Conservation (phyloP, 2,888 invertebrate species). For the Dicranocentrus wangi region DNA sequence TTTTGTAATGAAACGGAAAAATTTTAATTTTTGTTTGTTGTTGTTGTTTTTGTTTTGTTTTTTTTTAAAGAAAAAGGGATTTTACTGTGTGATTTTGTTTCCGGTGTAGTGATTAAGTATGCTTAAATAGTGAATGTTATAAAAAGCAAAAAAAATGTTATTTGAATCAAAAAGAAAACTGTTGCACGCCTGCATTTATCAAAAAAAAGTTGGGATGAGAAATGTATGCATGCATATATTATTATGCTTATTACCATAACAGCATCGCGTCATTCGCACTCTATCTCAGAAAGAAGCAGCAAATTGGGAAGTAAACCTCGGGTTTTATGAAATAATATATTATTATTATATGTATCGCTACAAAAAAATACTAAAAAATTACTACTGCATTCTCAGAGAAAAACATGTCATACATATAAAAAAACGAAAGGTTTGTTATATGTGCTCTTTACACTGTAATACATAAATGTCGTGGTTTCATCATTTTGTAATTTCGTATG, state of each 20-base stretch:
- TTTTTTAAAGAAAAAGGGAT: constrained; percentile 9
- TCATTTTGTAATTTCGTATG: too few species aligned
- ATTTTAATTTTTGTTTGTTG: constrained; percentile 22
- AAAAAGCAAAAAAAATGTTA: constrained; percentile 42
- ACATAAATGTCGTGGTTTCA: too few species aligned
- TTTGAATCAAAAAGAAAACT: constrained; percentile 1
- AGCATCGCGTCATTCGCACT: not conserved
- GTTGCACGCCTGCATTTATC: not conserved
- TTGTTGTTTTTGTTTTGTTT: constrained; percentile 30
- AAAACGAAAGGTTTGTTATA: too few species aligned
- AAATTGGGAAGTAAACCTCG: too few species aligned
- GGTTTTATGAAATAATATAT: too few species aligned
- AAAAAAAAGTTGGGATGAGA: not conserved
- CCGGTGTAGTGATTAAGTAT: constrained; percentile 53
- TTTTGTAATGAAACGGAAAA: constrained; percentile 26
- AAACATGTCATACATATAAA: too few species aligned
- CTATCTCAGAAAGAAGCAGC: too few species aligned
- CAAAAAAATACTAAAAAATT: too few species aligned
- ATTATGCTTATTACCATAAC: not conserved
- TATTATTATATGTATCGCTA: too few species aligned
- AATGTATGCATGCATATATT: not conserved
- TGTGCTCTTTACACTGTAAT: too few species aligned
- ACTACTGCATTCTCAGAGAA: too few species aligned
- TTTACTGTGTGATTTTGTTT: constrained; percentile 55
- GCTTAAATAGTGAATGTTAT: constrained; percentile 50